These are phyloP conservation scores for Pseudomyrmex sp. DNA, from an alignment of 1,140 invertebrate genomes.

Conservation along the genomic window DNA sequence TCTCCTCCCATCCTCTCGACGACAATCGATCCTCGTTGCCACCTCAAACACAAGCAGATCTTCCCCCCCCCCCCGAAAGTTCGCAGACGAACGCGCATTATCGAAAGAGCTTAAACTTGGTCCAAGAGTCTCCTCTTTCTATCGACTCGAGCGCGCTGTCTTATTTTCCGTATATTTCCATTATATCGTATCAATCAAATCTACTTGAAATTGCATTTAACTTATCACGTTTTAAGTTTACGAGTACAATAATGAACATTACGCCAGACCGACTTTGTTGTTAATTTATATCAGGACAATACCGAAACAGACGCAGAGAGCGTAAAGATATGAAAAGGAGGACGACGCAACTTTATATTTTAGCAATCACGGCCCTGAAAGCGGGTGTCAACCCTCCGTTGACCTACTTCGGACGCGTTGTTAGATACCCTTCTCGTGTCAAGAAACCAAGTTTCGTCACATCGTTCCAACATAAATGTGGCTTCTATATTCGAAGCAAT, in stretches of 20 bases:
- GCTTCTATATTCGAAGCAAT: slow-evolving; percentile 2
- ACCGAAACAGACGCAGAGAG: not conserved
- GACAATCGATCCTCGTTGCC: slow-evolving; percentile 29
- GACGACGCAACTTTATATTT: not conserved
- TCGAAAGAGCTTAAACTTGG: slow-evolving; percentile 6
- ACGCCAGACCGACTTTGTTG: not conserved
- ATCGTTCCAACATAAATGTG: not conserved
- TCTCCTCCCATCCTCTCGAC: no score
- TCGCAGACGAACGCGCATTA: slow-evolving; percentile 44
- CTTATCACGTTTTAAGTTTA: not conserved
- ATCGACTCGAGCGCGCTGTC: not conserved
- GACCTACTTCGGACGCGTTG: slow-evolving; percentile 26
- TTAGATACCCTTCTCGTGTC: not conserved
- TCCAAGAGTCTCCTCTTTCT: not conserved
- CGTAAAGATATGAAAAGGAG: not conserved
- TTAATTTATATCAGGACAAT: not conserved
- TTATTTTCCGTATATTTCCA: slow-evolving; percentile 24
- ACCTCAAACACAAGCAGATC: not conserved
- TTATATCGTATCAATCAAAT: slow-evolving; percentile 11
- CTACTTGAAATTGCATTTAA: slow-evolving; percentile 5
- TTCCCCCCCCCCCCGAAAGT: slow-evolving; percentile 5
- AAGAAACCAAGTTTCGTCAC: slow-evolving; percentile 42
- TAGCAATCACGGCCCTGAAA: not conserved
- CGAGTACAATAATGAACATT: not conserved
- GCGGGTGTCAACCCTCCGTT: slow-evolving; percentile 43